Percentiles rank a stretch among this genome's conserved stretches.
phyloP scores from a whole-genome alignment of 2,797 vertebrate species.

The Trachurus trachurus region DNA sequence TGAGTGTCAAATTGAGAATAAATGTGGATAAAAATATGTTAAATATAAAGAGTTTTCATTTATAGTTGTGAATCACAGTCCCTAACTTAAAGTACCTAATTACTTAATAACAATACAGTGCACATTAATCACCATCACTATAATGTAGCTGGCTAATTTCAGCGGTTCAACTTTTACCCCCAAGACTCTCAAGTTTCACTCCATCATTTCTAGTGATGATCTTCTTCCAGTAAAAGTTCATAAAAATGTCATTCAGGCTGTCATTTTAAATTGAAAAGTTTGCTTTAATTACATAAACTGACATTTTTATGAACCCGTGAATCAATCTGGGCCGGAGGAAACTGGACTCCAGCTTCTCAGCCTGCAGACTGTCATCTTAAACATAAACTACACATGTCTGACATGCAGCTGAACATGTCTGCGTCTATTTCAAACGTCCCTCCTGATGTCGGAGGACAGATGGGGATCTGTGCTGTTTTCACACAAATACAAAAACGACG shows the following conservation, averaged over 20 bases:
- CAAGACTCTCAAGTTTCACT: neutral
- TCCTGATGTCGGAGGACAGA: constrained; percentile 26
- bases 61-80: neutral
- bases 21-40: neutral
- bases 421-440: neutral
- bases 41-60: neutral
- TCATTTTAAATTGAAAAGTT: neutral
- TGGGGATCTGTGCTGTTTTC: neutral
- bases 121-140: too few species aligned
- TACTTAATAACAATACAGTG: too few species aligned
- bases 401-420: constrained; percentile 37
- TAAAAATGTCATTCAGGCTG: neutral
- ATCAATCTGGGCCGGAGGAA: constrained; percentile 16
- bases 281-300: neutral
- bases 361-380: neutral
- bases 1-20: neutral
- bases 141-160: too few species aligned
- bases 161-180: neutral
- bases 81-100: neutral
- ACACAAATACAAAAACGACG: neutral
- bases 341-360: constrained; percentile 14
- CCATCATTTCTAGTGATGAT: neutral
- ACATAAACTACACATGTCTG: constrained; percentile 53
- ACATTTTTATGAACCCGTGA: neutral
- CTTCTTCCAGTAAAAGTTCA: neutral